Conservation (phyloP, 2,113 vertebrate genomes). For the Labeo rohita region DNA sequence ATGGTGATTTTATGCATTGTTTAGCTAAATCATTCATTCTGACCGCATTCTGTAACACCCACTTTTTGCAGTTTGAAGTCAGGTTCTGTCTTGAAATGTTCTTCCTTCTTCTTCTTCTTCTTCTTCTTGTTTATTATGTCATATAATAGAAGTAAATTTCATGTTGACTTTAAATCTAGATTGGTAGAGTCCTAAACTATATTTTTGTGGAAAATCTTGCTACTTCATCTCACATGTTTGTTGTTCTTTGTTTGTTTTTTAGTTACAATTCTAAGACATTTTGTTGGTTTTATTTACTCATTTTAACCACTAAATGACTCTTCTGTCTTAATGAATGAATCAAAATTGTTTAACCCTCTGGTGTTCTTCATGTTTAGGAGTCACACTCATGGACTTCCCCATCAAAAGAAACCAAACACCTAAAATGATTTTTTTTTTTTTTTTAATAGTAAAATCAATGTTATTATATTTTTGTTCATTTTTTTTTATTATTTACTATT, state of each 20-base stretch:
- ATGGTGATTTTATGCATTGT: neutral
- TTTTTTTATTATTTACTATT: too few relatives aligned
- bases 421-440: too few relatives aligned
- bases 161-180: neutral
- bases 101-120: too few relatives aligned
- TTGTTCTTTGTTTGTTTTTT: neutral
- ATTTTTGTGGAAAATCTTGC: neutral
- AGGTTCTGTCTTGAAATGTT: neutral
- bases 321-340: too few relatives aligned
- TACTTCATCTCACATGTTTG: neutral
- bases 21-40: neutral
- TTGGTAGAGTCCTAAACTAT: neutral
- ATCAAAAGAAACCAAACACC: too few relatives aligned
- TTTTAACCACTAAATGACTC: neutral
- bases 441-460: too few relatives aligned
- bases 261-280: neutral
- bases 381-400: too few relatives aligned
- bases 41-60: neutral
- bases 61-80: neutral
- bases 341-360: too few relatives aligned
- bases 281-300: neutral
- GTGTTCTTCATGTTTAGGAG: too few relatives aligned
- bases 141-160: neutral
- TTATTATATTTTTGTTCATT: too few relatives aligned
- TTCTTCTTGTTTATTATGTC: neutral